Base-by-base conservation (phyloP, 2,888 invertebrate genomes). In the Boloria selene region DNA sequence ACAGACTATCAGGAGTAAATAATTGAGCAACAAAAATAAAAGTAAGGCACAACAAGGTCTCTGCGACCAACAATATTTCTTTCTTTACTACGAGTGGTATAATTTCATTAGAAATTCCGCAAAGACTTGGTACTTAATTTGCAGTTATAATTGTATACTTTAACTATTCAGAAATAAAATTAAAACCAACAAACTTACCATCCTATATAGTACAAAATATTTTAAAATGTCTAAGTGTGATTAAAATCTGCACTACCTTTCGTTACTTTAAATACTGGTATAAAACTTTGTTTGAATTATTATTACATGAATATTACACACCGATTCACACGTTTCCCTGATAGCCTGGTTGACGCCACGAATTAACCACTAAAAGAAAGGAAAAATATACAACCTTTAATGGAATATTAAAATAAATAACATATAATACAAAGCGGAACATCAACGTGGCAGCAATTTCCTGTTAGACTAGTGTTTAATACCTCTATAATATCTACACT, bases 391-490 rank as follows among this genome's bases (percentile, higher is more conserved):
- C 86, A 87, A 87, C 84, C 84, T 78, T 67, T 86, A 73, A 77
- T 74, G 82, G 83, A 84, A 86, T 85, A 86, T 85, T 88, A 85
- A 86, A 89, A 89, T 89, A 89, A 88, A 88, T 89, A 89, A 88
- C 88, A 82, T 88, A 90, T 88, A 84, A 83, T 90, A 90, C 88
- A 90, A 89, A 90, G 88, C 88, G 86, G 86, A 87, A 89, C 84
- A 87, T 87, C 84, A 88, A 87, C 86, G 90, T 87, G 90, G 90
- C 90, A 90, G 89, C 87, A 88, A 86, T 86, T 89, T 87, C 84
- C 84, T 85, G 88, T 87, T 84, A 87, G 91, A 91, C 91, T 91
- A 91, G 91, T 86, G 80, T 81, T 87, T 87, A 85, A 84, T 86
- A 88, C 86, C 85, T 85, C 87, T 86, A 86, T 87, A 85, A 85